Evolutionary conservation across 2,888 invertebrate species (phyloP), one percentile per base, ranked within the genome.

Genomic region (Brachypalpus laphriformis): DNA sequence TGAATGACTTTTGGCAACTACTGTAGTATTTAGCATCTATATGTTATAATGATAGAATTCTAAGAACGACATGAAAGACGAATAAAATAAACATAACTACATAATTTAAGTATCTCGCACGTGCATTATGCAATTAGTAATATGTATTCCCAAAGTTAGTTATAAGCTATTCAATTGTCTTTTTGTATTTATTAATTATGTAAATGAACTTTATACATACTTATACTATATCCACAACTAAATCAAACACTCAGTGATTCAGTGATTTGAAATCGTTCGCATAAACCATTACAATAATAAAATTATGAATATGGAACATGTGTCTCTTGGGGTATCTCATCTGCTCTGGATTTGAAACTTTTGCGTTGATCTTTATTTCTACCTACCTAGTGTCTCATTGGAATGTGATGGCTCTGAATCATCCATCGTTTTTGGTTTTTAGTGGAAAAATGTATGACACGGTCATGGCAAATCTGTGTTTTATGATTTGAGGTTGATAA

Each of bases 1-100:
- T 72, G 61, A 72, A 72, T 49, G 28, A 61, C 49, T 61, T 71
- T 61, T 72, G 72, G 72, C 72, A 72, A 72, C 72, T 72, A 61
- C n/a, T 70, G 51, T 31, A 57, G 68, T 68, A 54, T 45, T 56
- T n/a, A 28, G 18, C 18, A 34, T 45, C 11, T 57, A 16, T 47
- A 47, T 47, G 16, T 45, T 47, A 31, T 54, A 16, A n/a, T 22
- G 3, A 14, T 28, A 45, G 16, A 51, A 51, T 54, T 7, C 9
- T 54, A 54, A 31, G 16, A 9, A 9, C 16, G 31, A 54, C 8
- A 54, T 31, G 9, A 31, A 3, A 16, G 16, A 56, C 28, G 6
- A 8, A 56, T 31, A 34, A 54, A 54, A 9, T 25, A 5, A 25
- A 25, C 5, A 25, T 25, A 25, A 25, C 25, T 25, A 25, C 9